A percentile compares a stretch with the other conserved stretches of the same genome.
Evolutionary conservation across 2,888 invertebrate genomes (phyloP).

Genomic region (Acanthosepion lycidas): DNA sequence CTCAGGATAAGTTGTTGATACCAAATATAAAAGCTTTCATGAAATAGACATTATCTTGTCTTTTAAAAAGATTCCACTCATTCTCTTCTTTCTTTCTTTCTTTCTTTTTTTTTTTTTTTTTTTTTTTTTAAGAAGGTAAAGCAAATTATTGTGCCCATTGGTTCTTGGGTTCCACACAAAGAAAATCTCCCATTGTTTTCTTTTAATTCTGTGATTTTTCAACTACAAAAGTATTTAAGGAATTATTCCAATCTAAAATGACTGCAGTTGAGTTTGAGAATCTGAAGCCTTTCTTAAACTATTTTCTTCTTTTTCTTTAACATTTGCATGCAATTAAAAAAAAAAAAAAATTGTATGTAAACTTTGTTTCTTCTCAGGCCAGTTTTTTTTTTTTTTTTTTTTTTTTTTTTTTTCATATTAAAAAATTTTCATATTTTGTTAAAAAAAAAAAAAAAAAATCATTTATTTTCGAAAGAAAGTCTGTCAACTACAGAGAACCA

Average conservation of each 20-base stretch:
- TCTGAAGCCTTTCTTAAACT: background rate
- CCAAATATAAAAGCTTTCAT: too few species aligned
- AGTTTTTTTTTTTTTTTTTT: constrained; percentile 16
- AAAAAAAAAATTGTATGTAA: background rate
- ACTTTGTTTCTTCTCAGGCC: background rate
- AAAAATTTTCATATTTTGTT: too few species aligned
- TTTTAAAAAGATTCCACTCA: background rate
- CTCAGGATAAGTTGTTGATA: too few species aligned
- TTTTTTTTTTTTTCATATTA: background rate
- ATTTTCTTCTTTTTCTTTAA: background rate
- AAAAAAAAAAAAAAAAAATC: background rate
- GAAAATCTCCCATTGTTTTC: background rate
- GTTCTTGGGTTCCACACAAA: background rate
- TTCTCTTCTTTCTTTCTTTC: too few species aligned
- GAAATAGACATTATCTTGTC: too few species aligned
- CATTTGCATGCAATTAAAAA: background rate
- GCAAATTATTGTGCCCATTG: too few species aligned
- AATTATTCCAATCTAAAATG: background rate
- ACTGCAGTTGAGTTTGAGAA: background rate
- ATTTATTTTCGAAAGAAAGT: background rate
- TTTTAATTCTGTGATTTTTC: constrained; percentile 10
- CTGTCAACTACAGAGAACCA: background rate
- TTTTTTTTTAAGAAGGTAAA: too few species aligned
- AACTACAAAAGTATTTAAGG: constrained; percentile 18
- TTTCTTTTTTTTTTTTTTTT: too few species aligned